Base-by-base conservation (phyloP, 2,797 vertebrate genomes). In the Stomatorhinus walkeri region DNA sequence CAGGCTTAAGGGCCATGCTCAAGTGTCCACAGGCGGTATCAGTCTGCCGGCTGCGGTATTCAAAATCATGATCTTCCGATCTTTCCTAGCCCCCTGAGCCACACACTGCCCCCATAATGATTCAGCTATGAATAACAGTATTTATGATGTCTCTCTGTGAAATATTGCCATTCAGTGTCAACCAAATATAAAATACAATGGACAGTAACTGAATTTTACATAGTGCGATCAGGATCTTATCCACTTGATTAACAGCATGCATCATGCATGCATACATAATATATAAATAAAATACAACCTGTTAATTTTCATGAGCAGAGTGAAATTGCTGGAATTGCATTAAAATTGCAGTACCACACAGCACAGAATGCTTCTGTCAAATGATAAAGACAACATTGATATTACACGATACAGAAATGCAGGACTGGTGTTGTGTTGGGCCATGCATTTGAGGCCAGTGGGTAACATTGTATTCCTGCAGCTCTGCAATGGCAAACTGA, bases 121-220 rank as follows among this genome's bases (percentile, higher is more conserved):
- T 36, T 72, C 64, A 72, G 3, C 51, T 51, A 56, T 79, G 87
- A 88, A 88, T 81, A 83, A 56, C 49, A 88, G 72, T 88, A 88
- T 88, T 81, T 88, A 56, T 88, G 48, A 12, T 54, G 28, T 52
- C 28, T 81, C 28, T 19, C 12, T 32, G 16, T 43, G 87, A 79
- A 56, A 88, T 72, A 56, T n/a, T 32, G 19, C 24, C n/a, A 51
- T 72, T 79, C 48, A 83, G 2, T 19, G 64, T 36, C 28, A 76
- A 12, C 4, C 68, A 2, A 32, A 54, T 48, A 36, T 64, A 79
- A 79, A 48, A 83, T 22, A 72, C 16, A 79, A n/a, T 49, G 87
- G 61, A 46, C 46, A 49, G 22, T 40, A 32, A 32, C 24, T 49
- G 7, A 16, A 68, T 72, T 49, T 49, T 68, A 61, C 9, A 72